A percentile compares a stretch with the other conserved stretches of the same genome.
These are phyloP conservation scores for Paralichthys olivaceus DNA, from an alignment of 2,113 vertebrate genomes.

Conservation along the genomic window DNA sequence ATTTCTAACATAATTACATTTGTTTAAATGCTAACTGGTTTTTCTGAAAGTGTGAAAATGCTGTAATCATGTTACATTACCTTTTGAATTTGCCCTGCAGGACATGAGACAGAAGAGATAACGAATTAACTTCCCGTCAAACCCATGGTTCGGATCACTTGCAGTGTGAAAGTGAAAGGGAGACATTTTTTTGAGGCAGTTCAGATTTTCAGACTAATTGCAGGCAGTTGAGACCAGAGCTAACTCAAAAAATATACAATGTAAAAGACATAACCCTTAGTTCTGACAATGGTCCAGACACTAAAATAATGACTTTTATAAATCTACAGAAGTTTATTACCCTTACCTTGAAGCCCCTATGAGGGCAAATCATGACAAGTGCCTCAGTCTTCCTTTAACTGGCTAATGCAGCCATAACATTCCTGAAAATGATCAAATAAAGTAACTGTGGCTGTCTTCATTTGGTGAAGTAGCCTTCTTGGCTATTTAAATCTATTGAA, in stretches of 20 bases:
- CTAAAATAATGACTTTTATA: too few relatives aligned
- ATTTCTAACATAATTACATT: slow-evolving; percentile 4
- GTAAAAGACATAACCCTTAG: not conserved
- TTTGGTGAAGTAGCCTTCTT: slow-evolving; percentile 29
- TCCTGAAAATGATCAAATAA: not conserved
- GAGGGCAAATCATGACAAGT: not conserved
- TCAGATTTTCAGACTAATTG: too few relatives aligned
- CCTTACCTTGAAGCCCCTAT: not conserved
- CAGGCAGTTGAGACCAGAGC: too few relatives aligned
- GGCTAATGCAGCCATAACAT: not conserved
- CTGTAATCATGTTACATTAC: slow-evolving; percentile 29
- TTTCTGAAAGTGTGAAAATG: slow-evolving; percentile 26
- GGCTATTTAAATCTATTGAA: slow-evolving; percentile 36
- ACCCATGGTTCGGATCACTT: not conserved
- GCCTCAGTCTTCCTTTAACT: not conserved
- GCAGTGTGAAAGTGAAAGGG: not conserved
- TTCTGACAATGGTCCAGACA: not conserved
- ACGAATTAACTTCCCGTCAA: not conserved
- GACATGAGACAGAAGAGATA: not conserved
- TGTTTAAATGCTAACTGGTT: slow-evolving; percentile 1
- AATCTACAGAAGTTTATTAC: too few relatives aligned
- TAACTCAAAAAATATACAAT: not conserved
- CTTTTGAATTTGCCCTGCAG: slow-evolving; percentile 13
- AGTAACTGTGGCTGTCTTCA: slow-evolving; percentile 4
- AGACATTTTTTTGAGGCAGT: too few relatives aligned